A percentile compares a stretch with the other conserved stretches of the same genome.
Conservation (phyloP, 53 echinoderm and acorn worm species). For the Temnopleurus reevesii region DNA sequence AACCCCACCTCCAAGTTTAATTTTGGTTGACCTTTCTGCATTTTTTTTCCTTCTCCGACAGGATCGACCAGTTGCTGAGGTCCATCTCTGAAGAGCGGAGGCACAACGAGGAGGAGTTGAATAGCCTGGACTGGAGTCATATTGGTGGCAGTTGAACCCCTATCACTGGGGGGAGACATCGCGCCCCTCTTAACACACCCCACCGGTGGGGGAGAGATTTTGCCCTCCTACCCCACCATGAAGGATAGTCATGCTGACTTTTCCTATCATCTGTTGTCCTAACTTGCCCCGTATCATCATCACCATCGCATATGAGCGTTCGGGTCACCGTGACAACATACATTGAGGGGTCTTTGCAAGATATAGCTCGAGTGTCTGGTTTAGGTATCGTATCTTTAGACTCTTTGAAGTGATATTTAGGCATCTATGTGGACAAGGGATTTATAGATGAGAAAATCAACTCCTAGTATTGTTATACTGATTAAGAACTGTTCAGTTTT, state of each 20-base stretch:
- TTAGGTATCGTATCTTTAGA: not conserved
- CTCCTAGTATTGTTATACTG: not conserved
- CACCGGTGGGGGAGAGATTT: too few relatives aligned
- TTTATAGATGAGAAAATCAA: not conserved
- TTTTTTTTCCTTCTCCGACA: not conserved
- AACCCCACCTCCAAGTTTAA: not conserved
- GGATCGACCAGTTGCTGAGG: not conserved
- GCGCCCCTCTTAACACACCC: not conserved
- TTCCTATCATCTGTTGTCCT: too few relatives aligned
- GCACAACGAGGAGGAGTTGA: not conserved
- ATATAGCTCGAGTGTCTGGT: not conserved
- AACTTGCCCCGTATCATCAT: slow-evolving; percentile 11
- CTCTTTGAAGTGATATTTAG: too few relatives aligned
- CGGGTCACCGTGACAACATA: not conserved
- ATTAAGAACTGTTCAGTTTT: not conserved
- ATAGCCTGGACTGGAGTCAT: not conserved
- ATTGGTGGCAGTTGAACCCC: not conserved
- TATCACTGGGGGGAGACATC: not conserved
- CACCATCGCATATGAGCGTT: not conserved
- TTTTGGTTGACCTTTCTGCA: not conserved
- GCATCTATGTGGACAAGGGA: too few relatives aligned
- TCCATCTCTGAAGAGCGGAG: not conserved
- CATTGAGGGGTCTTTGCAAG: not conserved
- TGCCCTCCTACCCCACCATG: too few relatives aligned
- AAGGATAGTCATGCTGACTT: too few relatives aligned